phyloP scores from a whole-genome alignment of 2,888 invertebrate species.

The Drosophila tripunctata region DNA sequence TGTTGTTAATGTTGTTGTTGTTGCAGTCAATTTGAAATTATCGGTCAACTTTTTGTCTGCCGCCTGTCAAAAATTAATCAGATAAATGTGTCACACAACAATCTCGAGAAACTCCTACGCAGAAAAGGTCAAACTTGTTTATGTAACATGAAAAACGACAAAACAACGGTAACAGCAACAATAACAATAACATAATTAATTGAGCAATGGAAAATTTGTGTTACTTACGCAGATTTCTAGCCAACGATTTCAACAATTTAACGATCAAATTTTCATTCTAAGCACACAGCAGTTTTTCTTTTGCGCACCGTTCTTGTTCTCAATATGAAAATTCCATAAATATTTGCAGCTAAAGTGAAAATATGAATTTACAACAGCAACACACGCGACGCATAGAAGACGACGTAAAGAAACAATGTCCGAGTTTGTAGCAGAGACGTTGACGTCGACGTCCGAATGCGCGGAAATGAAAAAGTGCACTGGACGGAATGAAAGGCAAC shows the following conservation, averaged over 20 bases:
- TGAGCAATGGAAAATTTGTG: conserved; percentile 37
- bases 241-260: not conserved
- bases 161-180: conserved; percentile 16
- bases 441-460: conserved; percentile 60
- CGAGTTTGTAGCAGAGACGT: conserved; percentile 33
- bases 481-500: conserved; percentile 36
- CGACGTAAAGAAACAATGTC: conserved; percentile 10
- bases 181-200: conserved; percentile 36
- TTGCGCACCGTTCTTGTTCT: conserved; percentile 7
- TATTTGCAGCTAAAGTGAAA: conserved; percentile 48
- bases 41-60: conserved; percentile 78
- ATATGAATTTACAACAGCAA: conserved; percentile 10
- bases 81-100: conserved; percentile 68
- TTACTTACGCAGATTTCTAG: conserved; percentile 47
- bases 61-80: conserved; percentile 73
- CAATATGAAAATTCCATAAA: conserved; percentile 46
- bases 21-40: conserved; percentile 73
- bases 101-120: conserved; percentile 46
- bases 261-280: conserved; percentile 16
- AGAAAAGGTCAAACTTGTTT: conserved; percentile 61
- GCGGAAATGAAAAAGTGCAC: conserved; percentile 58
- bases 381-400: conserved; percentile 17
- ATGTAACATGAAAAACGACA: conserved; percentile 31
- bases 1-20: conserved; percentile 25
- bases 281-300: conserved; percentile 1